Percentiles rank a stretch among this genome's conserved stretches.
Evolutionary conservation across 2,888 invertebrate species (phyloP).

Genomic region (Rugalucina vietnamica): DNA sequence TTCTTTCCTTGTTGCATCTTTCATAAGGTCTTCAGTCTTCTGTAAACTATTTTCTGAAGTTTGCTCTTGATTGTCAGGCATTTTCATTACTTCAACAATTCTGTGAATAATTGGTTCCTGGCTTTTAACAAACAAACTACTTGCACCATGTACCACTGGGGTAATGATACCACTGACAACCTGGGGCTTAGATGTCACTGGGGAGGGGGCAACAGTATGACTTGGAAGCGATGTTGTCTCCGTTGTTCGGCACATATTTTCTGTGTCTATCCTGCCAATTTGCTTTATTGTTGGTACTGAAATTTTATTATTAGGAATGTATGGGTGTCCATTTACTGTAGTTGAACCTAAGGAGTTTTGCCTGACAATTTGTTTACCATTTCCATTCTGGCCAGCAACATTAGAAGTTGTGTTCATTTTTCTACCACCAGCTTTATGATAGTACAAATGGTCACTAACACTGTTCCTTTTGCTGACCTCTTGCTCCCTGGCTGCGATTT

Average conservation of each 20-base stretch:
- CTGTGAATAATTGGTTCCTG: background rate
- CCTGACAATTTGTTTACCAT: conserved; percentile 46
- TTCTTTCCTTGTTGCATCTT: conserved; percentile 57
- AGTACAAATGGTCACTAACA: conserved; percentile 17
- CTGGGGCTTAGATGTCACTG: background rate
- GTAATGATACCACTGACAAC: background rate
- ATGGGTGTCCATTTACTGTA: conserved; percentile 54
- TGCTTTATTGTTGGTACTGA: background rate
- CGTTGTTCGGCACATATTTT: conserved; percentile 50
- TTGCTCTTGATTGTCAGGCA: background rate
- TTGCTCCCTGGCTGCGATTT: conserved; percentile 26
- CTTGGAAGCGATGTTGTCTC: background rate
- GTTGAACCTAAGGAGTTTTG: conserved; percentile 46
- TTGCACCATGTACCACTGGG: background rate
- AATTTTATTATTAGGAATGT: background rate
- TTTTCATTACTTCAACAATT: background rate
- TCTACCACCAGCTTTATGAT: conserved; percentile 30
- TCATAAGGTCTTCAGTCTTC: conserved; percentile 53
- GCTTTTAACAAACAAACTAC: background rate
- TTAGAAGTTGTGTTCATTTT: conserved; percentile 68
- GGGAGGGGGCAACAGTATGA: background rate
- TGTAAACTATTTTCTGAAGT: background rate
- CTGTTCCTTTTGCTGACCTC: conserved; percentile 7
- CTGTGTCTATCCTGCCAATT: background rate
- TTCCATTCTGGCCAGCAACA: conserved; percentile 56